A percentile compares a stretch with the other conserved stretches of the same genome.
These are phyloP conservation scores for Isotomurus palustris DNA, from an alignment of 2,888 invertebrate species.

Conservation along the genomic window DNA sequence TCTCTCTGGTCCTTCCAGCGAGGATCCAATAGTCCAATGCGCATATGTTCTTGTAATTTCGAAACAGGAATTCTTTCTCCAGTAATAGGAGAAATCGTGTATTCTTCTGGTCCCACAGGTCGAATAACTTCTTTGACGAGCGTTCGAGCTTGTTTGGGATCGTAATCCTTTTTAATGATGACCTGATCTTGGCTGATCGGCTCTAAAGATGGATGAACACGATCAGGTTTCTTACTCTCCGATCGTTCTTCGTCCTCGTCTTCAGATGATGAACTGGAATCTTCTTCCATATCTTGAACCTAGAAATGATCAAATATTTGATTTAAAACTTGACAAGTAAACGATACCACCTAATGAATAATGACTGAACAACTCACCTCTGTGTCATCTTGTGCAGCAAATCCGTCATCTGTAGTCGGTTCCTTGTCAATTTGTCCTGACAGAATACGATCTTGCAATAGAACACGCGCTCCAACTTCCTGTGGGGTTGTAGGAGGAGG, in stretches of 20 bases:
- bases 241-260: constrained; percentile 60
- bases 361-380: constrained; percentile 48
- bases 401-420: constrained; percentile 35
- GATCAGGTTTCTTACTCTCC: constrained; percentile 11
- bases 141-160: constrained; percentile 73
- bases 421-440: constrained; percentile 39
- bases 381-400: constrained; percentile 53
- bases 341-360: neutral
- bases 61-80: constrained; percentile 95
- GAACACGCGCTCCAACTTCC: constrained; percentile 89
- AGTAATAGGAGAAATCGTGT: constrained; percentile 95
- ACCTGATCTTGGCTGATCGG: constrained; percentile 67
- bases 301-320: constrained; percentile 3
- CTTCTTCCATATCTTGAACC: constrained; percentile 90
- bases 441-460: constrained; percentile 64
- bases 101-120: constrained; percentile 69
- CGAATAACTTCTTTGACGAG: constrained; percentile 57
- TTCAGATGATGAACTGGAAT: constrained; percentile 58
- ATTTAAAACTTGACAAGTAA: neutral
- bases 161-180: constrained; percentile 90
- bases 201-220: constrained; percentile 49
- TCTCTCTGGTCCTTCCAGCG: constrained; percentile 97
- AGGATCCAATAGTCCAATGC: constrained; percentile 91
- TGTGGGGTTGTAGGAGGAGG: constrained; percentile 96
- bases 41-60: constrained; percentile 97